Conservation (phyloP, 1,140 invertebrate genomes). For the Lepidostoma basale region DNA sequence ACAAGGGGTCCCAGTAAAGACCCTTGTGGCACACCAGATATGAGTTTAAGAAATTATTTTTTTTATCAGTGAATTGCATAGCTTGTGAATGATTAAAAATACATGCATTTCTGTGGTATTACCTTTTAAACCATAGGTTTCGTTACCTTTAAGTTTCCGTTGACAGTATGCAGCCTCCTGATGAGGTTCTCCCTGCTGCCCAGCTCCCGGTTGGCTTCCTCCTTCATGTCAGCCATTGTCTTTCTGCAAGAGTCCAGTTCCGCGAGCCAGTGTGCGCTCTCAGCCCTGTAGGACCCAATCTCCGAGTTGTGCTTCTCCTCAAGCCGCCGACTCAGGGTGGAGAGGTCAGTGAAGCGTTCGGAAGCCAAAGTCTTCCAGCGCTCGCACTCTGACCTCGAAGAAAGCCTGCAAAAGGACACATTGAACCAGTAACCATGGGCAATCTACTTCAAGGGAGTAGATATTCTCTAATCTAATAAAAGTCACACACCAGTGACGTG, state of each 20-base stretch:
- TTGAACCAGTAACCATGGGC: background rate
- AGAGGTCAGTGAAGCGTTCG: constrained; percentile 57
- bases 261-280: constrained; percentile 56
- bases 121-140: background rate
- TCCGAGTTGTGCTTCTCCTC: constrained; percentile 56
- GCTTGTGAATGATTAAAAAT: constrained; percentile 4
- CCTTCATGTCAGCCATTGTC: constrained; percentile 52
- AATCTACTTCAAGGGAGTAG: background rate
- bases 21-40: no score
- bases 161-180: constrained; percentile 52
- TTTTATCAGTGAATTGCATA: no score
- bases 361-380: constrained; percentile 57
- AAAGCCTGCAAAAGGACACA: constrained; percentile 31
- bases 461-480: background rate
- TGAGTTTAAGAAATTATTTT: no score
- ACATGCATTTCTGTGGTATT: no score
- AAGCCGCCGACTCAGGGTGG: constrained; percentile 54
- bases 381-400: constrained; percentile 50
- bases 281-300: constrained; percentile 57
- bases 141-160: constrained; percentile 54
- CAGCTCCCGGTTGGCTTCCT: constrained; percentile 52
- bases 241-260: constrained; percentile 53
- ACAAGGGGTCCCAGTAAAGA: no score
- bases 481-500: background rate
- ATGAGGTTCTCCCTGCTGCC: constrained; percentile 56